Evolutionary conservation across 2,888 invertebrate species (phyloP), one percentile per base, ranked within the genome.

Genomic region (Alviniconcha strummeri): DNA sequence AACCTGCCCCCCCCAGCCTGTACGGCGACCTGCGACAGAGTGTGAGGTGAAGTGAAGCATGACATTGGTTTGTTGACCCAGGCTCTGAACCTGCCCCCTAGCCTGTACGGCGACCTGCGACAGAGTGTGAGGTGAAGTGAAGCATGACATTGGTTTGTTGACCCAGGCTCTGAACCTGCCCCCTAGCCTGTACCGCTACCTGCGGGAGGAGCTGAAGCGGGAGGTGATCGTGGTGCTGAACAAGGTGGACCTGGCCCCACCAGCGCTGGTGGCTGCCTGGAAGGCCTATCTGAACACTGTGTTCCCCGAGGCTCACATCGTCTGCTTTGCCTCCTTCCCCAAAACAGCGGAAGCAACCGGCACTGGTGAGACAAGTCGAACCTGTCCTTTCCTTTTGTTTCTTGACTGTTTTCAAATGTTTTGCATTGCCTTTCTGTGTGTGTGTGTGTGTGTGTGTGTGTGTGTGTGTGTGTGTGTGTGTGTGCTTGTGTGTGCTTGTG

Each of bases 181-280:
- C 0, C 98, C 98, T 0, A 96, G 97, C 4, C 94, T 99, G 0
- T 98, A 98, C 93, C 94, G 96, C 13, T 96, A 97, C 92, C 95
- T 98, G 8, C 96, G 96, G 0, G 95, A 96, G 4, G 95, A 95
- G 0, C 94, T 97, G 79, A 95, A 96, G n/a, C 98, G 98, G 92
- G 95, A 96, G 76, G 96, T 98, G 94, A 96, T 99, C 86, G 92
- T 99, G 15, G 96, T 98, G 0, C 93, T 99, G 13, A 99, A 99
- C 94, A 99, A 99, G 95, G 96, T 98, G 69, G 99, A 99, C 94
- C 94, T 98, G 87, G 97, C 97, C 0, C 96, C 97, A 0, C 95
- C 97, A 0, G 93, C 96, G 0, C 94, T 97, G 55, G 97, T 97
- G 13, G 95, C 96, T 0, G 98, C 97, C 0, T 99, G 98, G 98